Evolutionary conservation across 2,113 vertebrate species (phyloP).

Genomic region (Loxodonta africana): DNA sequence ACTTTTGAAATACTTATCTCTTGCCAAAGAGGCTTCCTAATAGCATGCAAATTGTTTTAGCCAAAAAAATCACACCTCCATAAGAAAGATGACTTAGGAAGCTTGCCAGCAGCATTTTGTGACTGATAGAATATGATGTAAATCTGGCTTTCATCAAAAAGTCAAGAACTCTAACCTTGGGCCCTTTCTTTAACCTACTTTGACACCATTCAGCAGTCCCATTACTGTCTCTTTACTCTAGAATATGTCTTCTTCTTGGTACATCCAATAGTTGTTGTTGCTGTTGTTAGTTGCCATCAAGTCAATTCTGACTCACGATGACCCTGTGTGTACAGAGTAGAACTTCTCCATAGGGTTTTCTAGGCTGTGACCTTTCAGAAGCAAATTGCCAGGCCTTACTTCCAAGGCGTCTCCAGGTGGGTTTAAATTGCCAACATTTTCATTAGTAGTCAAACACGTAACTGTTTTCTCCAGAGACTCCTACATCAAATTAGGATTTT

Average conservation of each 20-base stretch:
- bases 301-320: too few relatives aligned
- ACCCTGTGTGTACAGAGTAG: background rate
- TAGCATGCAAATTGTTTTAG: background rate
- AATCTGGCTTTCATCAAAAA: conserved; percentile 20
- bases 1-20: background rate
- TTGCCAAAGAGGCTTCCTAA: conserved; percentile 33
- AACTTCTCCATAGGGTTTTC: background rate
- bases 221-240: background rate
- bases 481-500: background rate
- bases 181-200: background rate
- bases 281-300: too few relatives aligned
- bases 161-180: background rate
- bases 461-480: too few relatives aligned
- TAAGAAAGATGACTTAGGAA: background rate
- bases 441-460: background rate
- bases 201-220: background rate
- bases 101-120: background rate
- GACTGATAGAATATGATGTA: background rate
- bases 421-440: background rate
- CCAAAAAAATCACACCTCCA: background rate
- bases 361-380: background rate
- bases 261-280: background rate
- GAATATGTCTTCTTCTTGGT: background rate
- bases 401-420: background rate
- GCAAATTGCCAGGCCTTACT: background rate